Evolutionary conservation across 1,140 invertebrate genomes (phyloP), one percentile per base, ranked within the genome.

Genomic region (Sarcophaga peregrina): DNA sequence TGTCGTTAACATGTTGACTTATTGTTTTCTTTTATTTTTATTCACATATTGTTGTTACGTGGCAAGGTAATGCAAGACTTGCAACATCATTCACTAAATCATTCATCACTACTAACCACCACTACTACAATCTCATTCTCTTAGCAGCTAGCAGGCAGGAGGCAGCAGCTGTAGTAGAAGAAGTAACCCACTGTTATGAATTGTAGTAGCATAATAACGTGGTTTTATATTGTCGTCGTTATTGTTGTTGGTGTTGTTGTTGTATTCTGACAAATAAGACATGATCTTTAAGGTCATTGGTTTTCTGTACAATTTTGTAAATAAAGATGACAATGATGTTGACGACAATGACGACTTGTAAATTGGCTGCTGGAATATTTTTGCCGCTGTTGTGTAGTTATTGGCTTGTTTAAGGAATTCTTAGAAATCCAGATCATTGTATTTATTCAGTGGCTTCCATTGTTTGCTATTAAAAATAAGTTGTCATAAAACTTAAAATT

Each of bases 251-350:
- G 25, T 52, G 62, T 50, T n/a, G 17, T n/a, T 25, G 75, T 78
- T 78, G 75, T 2, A 15, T 17, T 46, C 74, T 47, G 50, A 78
- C 75, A 78, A 78, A 78, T 78, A 78, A 78, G 75, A 78, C 75
- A 78, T 78, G 75, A 78, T 78, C 75, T 78, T 78, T 78, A 78
- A 78, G 75, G 75, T 78, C 75, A 78, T 78, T 78, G 75, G 75
- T 74, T 52, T 52, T 52, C 2, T 62, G n/a, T 8, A 62, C 17
- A 37, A 37, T 37, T 37, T 4, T 37, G 25, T 37, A 37, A 37
- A 37, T 37, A 37, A 37, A 37, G 25, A n/a, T 15, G 13, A 62
- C 58, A 25, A 68, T 68, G 62, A 20, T 8, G 7, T 20, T 25
- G 7, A 58, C 13, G 54, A 13, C 13, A 58, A 58, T n/a, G 54